phyloP scores from a whole-genome alignment of 2,113 vertebrate species.

The Paracanthobrama guichenoti region DNA sequence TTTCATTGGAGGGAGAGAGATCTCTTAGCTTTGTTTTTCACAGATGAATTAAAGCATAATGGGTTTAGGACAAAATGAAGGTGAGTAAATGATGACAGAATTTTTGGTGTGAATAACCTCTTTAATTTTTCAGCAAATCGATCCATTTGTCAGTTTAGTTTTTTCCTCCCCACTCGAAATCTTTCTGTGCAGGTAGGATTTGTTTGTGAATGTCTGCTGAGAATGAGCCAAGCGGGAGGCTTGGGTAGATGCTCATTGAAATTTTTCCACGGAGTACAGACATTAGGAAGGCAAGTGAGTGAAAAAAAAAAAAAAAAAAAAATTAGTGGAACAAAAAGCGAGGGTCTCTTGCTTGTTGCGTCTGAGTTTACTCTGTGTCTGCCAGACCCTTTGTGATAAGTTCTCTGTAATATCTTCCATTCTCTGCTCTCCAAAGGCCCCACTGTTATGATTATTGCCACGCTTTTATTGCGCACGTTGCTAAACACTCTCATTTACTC shows the following conservation, averaged over 20 bases:
- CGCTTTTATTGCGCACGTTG: slow-evolving; percentile 50
- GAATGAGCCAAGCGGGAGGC: slow-evolving; percentile 13
- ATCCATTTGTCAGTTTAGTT: neutral
- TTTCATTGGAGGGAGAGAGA: too few species aligned
- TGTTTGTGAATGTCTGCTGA: slow-evolving; percentile 1
- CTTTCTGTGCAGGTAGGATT: neutral
- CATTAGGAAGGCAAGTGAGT: slow-evolving; percentile 11
- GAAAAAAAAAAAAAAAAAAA: slow-evolving; percentile 17
- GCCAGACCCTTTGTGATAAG: slow-evolving; percentile 64
- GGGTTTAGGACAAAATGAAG: neutral
- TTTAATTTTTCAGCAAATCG: neutral
- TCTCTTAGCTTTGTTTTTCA: too few species aligned
- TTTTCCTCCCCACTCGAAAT: neutral
- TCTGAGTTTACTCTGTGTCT: slow-evolving; percentile 53
- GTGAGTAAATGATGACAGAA: neutral
- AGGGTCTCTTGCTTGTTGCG: slow-evolving; percentile 8
- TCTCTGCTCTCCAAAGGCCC: slow-evolving; percentile 51
- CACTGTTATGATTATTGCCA: slow-evolving; percentile 60
- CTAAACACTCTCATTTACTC: slow-evolving; percentile 57
- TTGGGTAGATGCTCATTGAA: slow-evolving; percentile 40
- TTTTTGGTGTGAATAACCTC: neutral
- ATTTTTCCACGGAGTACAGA: slow-evolving; percentile 42
- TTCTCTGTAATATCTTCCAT: slow-evolving; percentile 67
- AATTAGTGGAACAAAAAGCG: slow-evolving; percentile 5
- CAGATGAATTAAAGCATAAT: neutral